Evolutionary conservation across 35 echinoderm and acorn worm species (phyloP), one percentile per base, ranked within the genome.

Genomic region (Ophioderma brevispina): DNA sequence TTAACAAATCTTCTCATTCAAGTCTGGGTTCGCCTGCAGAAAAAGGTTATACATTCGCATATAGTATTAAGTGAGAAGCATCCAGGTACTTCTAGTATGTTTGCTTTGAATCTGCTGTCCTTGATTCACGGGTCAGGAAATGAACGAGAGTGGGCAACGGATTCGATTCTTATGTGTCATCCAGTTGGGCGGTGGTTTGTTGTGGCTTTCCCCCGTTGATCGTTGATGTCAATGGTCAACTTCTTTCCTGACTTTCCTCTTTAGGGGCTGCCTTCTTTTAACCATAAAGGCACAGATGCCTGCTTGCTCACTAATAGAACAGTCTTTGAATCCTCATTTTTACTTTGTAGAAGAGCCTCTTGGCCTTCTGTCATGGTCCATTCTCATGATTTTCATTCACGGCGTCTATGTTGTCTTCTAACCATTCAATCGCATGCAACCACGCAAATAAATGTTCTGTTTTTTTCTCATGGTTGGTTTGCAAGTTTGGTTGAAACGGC

Each of bases 381-480:
- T 39, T 49, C 28, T 38, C 80, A 40, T 40, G 39, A 19, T 35
- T 39, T 40, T 19, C n/a, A n/a, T n/a, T n/a, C 21, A 11, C 80
- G 18, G 15, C 80, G 35, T 49, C 80, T 38, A 40, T 49, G 38
- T 82, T 33, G 37, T 39, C 43, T 13, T 39, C 38, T 49, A 28
- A 28, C 43, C 30, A n/a, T n/a, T n/a, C n/a, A 82, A n/a, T n/a
- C 36, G 13, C 18, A 82, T 35, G 35, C 80, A 82, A 18, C 80
- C 80, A 42, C 80, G 80, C 14, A 82, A 38, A 40, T n/a, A 82
- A 31, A 82, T 82, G 42, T 82, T 82, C 32, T 82, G 80, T n/a
- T n/a, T n/a, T n/a, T 41, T 82, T 82, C 80, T 82, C 80, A 82
- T 82, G n/a, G n/a, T n/a, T n/a, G 80, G 32, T 82, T 33, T 10